Base-by-base conservation (phyloP, 2,888 invertebrate genomes). In the Ectemnius cavifrons region DNA sequence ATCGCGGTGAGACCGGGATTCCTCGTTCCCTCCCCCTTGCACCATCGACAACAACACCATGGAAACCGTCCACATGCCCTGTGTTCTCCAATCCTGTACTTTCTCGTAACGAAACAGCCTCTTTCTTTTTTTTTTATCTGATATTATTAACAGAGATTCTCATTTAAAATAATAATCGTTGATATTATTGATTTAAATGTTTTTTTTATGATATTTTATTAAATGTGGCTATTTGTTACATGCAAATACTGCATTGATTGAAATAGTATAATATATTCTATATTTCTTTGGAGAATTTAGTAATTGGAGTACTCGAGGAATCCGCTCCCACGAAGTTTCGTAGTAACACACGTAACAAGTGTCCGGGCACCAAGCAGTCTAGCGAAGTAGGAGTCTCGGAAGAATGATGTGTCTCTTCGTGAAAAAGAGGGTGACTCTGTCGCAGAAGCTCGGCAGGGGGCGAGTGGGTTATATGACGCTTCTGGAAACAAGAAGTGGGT, bases 1-100 rank as follows among this genome's bases (percentile, higher is more conserved):
- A 87, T 88, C 89, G 89, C 84, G 89, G 89, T 89, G 77, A 82
- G 79, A 78, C 72, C 52, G 16, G 52, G 16, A 16, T 16, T 52
- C 52, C 52, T 16, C n/a, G 16, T n/a, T 14, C 47, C 74, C 67
- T 52, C 63, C 71, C 69, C 67, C 58, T 67, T 72, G 64, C 62
- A 59, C 63, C 56, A 59, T 58, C 64, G 77, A 81, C 79, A 82
- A 82, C 81, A 82, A 79, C 62, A 69, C 68, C 69, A 67, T 73
- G 62, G 71, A 79, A 74, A 78, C 63, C 70, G 64, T 61, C 78
- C 72, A 59, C 72, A 73, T 65, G 52, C 56, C n/a, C 16, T 0
- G 23, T n/a, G 28, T 11, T 37, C 37, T 37, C 37, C 37, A 11
- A 37, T 37, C 5, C 37, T 37, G 8, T 6, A 37, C 37, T 37